These are phyloP conservation scores for Drosophila santomea DNA, from an alignment of 1,140 invertebrate genomes.

Conservation along the genomic window DNA sequence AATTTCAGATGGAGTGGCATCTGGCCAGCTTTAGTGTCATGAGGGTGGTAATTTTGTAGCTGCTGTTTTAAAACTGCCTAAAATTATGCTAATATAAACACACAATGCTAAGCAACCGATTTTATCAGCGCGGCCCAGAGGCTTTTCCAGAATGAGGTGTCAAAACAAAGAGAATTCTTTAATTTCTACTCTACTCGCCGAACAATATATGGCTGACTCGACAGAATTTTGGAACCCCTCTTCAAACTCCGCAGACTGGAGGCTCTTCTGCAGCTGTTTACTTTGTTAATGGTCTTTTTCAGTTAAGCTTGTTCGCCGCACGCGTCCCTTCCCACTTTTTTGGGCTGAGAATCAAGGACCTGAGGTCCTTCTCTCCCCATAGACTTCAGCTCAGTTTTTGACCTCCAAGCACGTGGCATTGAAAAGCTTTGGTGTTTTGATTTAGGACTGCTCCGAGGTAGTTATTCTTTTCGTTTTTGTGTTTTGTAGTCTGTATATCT, in stretches of 20 bases:
- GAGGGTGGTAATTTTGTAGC: conserved; percentile 23
- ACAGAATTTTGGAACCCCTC: conserved; percentile 43
- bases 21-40: neutral
- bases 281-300: conserved; percentile 83
- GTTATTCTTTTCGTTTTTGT: conserved; percentile 38
- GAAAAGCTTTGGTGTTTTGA: conserved; percentile 67
- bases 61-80: conserved; percentile 33
- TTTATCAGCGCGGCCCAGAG: conserved; percentile 15
- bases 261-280: conserved; percentile 74
- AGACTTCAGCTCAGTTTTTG: conserved; percentile 73
- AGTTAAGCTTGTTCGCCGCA: conserved; percentile 71
- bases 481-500: conserved; percentile 34
- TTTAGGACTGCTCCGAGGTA: conserved; percentile 53
- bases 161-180: conserved; percentile 75
- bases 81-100: conserved; percentile 45
- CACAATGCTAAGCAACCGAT: conserved; percentile 21
- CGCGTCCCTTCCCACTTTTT: conserved; percentile 21
- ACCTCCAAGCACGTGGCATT: conserved; percentile 67
- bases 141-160: conserved; percentile 38
- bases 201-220: conserved; percentile 56
- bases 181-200: conserved; percentile 33
- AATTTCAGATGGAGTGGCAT: conserved; percentile 4
- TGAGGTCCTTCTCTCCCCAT: conserved; percentile 30
- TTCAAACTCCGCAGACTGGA: conserved; percentile 49
- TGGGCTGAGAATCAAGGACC: neutral